These are phyloP conservation scores for Trissolcus japonicus DNA, from an alignment of 2,888 invertebrate species.

Conservation along the genomic window DNA sequence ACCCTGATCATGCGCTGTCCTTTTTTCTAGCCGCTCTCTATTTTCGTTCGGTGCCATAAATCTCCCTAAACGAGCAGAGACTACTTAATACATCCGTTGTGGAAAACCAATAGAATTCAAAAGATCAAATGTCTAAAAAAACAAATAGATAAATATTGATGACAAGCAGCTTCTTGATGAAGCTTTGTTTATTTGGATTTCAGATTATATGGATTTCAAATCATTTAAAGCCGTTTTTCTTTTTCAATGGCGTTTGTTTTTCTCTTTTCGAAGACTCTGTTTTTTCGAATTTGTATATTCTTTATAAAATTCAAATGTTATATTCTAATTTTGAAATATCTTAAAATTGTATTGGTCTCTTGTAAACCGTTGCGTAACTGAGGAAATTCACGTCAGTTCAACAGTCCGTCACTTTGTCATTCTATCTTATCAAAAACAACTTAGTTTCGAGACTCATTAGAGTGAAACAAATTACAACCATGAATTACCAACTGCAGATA, in stretches of 20 bases:
- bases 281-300: too few species aligned
- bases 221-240: not conserved
- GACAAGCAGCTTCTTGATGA: conserved; percentile 4
- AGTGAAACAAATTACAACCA: conserved; percentile 1
- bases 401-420: conserved; percentile 7
- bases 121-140: conserved; percentile 12
- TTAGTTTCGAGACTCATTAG: conserved; percentile 11
- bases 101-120: conserved; percentile 71
- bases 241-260: too few species aligned
- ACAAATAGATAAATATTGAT: conserved; percentile 20
- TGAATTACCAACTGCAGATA: conserved; percentile 11
- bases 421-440: conserved; percentile 17
- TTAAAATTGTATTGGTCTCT: not conserved
- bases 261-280: too few species aligned
- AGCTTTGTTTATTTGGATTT: conserved; percentile 1
- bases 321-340: not conserved
- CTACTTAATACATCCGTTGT: conserved; percentile 58
- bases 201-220: not conserved
- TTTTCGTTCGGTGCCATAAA: conserved; percentile 65
- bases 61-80: conserved; percentile 64
- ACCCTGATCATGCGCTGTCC: conserved; percentile 15
- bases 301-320: too few species aligned
- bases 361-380: not conserved
- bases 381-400: not conserved
- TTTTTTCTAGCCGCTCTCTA: conserved; percentile 4